Percentiles rank a stretch among this genome's conserved stretches.
Evolutionary conservation across 2,888 invertebrate species (phyloP).

Genomic region (Drosophila emarginata): DNA sequence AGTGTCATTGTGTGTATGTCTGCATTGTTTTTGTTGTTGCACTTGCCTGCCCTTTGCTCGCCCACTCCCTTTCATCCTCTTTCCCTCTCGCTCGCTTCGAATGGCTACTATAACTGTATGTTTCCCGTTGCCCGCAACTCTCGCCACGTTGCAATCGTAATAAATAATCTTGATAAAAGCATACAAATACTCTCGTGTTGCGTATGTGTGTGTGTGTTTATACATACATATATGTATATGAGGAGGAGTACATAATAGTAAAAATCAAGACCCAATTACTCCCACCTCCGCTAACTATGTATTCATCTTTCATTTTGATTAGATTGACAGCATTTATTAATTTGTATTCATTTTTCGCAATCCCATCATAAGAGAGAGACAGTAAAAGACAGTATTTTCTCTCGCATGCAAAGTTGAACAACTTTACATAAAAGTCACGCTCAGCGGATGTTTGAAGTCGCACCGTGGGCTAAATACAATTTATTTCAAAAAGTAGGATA

Average conservation of each 20-base stretch:
- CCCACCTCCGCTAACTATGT: background rate
- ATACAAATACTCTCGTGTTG: constrained; percentile 14
- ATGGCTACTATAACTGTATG: constrained; percentile 56
- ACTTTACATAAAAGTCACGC: background rate
- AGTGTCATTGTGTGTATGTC: constrained; percentile 17
- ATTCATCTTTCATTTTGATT: constrained; percentile 10
- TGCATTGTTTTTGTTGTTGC: constrained; percentile 30
- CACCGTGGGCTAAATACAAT: constrained; percentile 52
- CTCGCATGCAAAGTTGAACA: constrained; percentile 18
- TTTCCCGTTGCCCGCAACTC: constrained; percentile 61
- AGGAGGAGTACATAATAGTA: constrained; percentile 5
- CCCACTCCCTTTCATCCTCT: constrained; percentile 26
- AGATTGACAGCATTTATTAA: constrained; percentile 26
- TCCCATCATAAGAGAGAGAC: constrained; percentile 26
- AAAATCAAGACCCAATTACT: constrained; percentile 1
- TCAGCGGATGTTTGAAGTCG: constrained; percentile 27
- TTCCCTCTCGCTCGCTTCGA: constrained; percentile 26
- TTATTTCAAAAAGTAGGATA: constrained; percentile 2
- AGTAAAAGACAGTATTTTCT: constrained; percentile 51
- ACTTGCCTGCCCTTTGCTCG: constrained; percentile 51
- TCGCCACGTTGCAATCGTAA: constrained; percentile 76
- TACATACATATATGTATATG: background rate
- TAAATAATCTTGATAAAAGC: constrained; percentile 62
- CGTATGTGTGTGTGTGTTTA: background rate
- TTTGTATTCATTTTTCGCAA: constrained; percentile 53